Base-by-base conservation (phyloP, 2,888 invertebrate species). In the Orthosia gothica region DNA sequence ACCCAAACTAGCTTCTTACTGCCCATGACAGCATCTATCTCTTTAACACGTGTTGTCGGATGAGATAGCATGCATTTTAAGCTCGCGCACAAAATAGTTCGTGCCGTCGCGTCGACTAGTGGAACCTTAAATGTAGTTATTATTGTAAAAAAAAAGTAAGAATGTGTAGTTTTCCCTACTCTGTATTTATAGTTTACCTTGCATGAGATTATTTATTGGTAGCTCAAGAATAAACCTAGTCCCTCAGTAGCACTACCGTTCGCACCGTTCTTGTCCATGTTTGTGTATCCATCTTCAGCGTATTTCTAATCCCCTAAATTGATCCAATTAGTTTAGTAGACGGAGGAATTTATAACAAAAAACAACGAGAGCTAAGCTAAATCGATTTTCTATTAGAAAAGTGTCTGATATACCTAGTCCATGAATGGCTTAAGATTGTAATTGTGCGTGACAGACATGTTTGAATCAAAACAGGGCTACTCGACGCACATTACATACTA, bases 401-500 rank as follows among this genome's bases (percentile, higher is more conserved):
- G 18, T 20, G 23, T 52, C 55, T 5, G 26, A n/a, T 63, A n/a
- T 26, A n/a, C n/a, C n/a, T n/a, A 49, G 26, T 50, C 40, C 5
- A 66, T 61, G n/a, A 50, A 62, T 57, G 49, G 15, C 26, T 20
- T 5, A 18, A 49, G 57, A 62, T 76, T 76, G 20, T 54, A 23
- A 63, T 49, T 45, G 52, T 74, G 70, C 70, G 70, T 74, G 77
- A 63, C 71, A 67, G 5, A 76, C 57, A 13, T 18, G 23, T 70
- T 52, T 52, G n/a, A 65, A 69, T 74, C 68, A 58, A 61, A 65
- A 72, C 54, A 67, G 54, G 55, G 55, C 70, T 63, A 57, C 59
- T 70, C 66, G 71, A 61, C 40, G 71, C 67, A 70, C 47, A 66
- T 69, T 54, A 81, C 80, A 81, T 84, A 74, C 74, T 84, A 84